phyloP scores from a whole-genome alignment of 2,888 invertebrate genomes.

The Schrankia costaestrigalis region DNA sequence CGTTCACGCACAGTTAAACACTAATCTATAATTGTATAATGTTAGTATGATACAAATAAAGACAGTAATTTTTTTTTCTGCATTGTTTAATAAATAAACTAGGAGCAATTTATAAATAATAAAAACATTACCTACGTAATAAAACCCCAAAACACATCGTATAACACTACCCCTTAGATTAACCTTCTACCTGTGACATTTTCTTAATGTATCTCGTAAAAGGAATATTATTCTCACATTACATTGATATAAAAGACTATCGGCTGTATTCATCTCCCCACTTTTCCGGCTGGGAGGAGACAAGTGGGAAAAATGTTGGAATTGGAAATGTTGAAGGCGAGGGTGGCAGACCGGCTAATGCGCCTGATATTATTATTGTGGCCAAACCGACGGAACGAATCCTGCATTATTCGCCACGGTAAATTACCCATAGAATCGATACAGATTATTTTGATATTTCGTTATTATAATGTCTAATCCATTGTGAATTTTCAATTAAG shows the following conservation, averaged over 20 bases:
- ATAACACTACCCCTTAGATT: conserved; percentile 4
- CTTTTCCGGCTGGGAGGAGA: conserved; percentile 51
- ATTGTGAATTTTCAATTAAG: too few relatives aligned
- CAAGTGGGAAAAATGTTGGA: conserved; percentile 36
- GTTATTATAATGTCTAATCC: conserved; percentile 1
- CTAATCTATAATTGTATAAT: too few relatives aligned
- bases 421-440: conserved; percentile 35
- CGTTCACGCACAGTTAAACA: too few relatives aligned
- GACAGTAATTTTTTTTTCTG: too few relatives aligned
- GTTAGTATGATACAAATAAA: too few relatives aligned
- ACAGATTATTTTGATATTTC: conserved; percentile 13
- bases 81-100: too few relatives aligned
- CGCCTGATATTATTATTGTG: conserved; percentile 58
- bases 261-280: conserved; percentile 49
- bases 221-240: conserved; percentile 55
- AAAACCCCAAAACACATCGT: too few relatives aligned
- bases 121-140: too few relatives aligned
- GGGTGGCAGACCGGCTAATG: conserved; percentile 61
- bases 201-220: conserved; percentile 35
- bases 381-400: conserved; percentile 58
- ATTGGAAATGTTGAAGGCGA: conserved; percentile 35
- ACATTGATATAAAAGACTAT: conserved; percentile 57
- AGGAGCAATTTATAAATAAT: too few relatives aligned
- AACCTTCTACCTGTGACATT: conserved; percentile 25
- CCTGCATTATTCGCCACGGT: conserved; percentile 40